Base-by-base conservation (phyloP, 2,113 vertebrate species). In the Pachypanchax playfairii region DNA sequence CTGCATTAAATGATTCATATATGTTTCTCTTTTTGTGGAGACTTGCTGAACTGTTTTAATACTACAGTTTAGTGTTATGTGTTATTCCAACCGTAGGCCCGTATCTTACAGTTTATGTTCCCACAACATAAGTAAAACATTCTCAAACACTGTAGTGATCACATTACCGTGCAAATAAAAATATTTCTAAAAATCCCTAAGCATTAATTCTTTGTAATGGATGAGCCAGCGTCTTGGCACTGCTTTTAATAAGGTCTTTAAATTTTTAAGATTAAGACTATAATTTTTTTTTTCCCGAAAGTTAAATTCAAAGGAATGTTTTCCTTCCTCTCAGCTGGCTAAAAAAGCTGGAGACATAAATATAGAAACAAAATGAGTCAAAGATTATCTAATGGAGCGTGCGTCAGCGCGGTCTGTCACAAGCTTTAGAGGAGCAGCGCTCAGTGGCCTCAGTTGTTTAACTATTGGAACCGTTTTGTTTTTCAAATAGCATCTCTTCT, bases 351-450 rank as follows among this genome's bases (percentile, higher is more conserved):
- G 43, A 73, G 79, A 85, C 79, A 84, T 87, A 85, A 84, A 89
- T 88, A 79, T 84, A 71, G 82, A 83, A 81, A 83, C 85, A 85
- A 85, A 87, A 80, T 83, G 69, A 85, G 78, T 86, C 81, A 86
- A 82, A 85, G 85, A 87, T 85, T 84, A 80, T 87, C 84, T 84
- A 85, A 89, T 84, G 82, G 85, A 82, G 82, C 63, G 39, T 82
- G 81, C 75, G 57, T 87, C 79, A 81, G 77, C 65, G 77, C 77
- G 35, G 81, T 86, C 80, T 86, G 85, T 87, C 82, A 86, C 70
- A 54, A 68, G 83, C 83, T 76, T 83, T 79, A 87, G 67, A 81
- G 71, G 67, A 73, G 43, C 52, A 52, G 75, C 57, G 64, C 77
- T 88, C 80, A 69, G 24, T 25, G 46, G 79, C 79, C 41, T 41